Evolutionary conservation across 2,888 invertebrate species (phyloP).

Genomic region (Aleiodes leptofemur): DNA sequence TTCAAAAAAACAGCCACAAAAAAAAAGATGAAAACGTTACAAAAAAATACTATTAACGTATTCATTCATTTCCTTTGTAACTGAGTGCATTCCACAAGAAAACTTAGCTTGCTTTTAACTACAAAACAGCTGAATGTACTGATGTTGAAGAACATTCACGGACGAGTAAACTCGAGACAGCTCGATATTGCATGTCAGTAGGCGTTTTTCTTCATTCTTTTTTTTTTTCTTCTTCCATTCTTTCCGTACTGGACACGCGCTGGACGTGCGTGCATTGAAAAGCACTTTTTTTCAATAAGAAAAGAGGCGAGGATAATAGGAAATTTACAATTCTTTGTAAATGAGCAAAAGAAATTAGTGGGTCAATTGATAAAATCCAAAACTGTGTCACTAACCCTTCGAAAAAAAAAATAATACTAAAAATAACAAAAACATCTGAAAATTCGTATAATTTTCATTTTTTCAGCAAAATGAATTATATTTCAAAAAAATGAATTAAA

Average conservation of each 20-base stretch:
- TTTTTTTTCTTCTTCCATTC: constrained; percentile 3
- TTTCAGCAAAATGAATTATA: too few species aligned
- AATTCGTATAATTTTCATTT: too few species aligned
- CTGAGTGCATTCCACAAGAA: constrained; percentile 7
- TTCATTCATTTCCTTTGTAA: constrained; percentile 16
- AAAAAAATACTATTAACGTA: constrained; percentile 12
- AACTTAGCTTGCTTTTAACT: background rate
- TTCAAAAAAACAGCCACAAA: too few species aligned
- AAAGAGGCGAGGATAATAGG: background rate
- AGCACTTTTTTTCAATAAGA: background rate
- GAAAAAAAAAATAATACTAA: background rate
- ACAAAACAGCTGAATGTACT: constrained; percentile 19
- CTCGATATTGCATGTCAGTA: constrained; percentile 22
- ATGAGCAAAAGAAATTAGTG: too few species aligned
- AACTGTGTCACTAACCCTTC: background rate
- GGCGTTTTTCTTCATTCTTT: background rate
- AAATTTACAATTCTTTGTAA: too few species aligned
- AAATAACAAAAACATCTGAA: too few species aligned
- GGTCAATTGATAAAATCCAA: background rate
- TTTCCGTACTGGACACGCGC: constrained; percentile 14
- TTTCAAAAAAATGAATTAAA: too few species aligned
- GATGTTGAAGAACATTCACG: constrained; percentile 13
- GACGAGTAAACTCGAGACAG: constrained; percentile 29
- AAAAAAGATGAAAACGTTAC: constrained; percentile 6
- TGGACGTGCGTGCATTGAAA: background rate